A percentile compares a stretch with the other conserved stretches of the same genome.
Evolutionary conservation across 2,113 vertebrate species (phyloP).

Genomic region (Megaptera novaeangliae): DNA sequence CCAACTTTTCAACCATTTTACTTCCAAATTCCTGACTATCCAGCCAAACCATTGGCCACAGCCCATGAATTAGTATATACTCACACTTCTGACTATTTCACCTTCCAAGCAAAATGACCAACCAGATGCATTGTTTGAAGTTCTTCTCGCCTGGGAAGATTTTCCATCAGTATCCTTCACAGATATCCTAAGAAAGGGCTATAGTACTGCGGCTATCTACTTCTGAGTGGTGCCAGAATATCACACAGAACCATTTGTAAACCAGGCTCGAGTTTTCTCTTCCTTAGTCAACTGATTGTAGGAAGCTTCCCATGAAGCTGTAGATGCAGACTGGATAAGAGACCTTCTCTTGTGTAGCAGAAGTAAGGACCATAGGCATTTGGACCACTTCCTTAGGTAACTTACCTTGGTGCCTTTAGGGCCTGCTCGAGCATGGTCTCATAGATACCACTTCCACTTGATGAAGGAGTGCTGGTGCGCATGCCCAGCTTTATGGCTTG

Average conservation of each 20-base stretch:
- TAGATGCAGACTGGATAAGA: neutral
- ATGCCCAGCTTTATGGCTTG: neutral
- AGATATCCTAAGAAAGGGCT: neutral
- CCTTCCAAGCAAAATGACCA: neutral
- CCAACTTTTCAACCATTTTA: neutral
- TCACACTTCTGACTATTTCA: neutral
- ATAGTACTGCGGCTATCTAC: neutral
- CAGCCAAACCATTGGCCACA: neutral
- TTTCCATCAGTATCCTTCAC: neutral
- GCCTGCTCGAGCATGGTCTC: neutral
- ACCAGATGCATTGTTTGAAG: neutral
- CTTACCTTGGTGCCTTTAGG: neutral
- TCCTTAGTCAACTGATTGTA: neutral
- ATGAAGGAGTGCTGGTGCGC: neutral
- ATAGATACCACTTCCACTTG: neutral
- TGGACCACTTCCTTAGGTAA: neutral
- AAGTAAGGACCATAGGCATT: neutral
- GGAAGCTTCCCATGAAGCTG: fast-evolving
- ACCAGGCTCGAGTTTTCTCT: neutral
- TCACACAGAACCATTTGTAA: neutral
- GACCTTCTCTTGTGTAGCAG: neutral
- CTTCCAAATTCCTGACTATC: neutral
- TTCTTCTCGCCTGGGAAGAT: neutral
- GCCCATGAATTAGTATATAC: neutral
- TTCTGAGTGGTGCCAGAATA: neutral